phyloP scores from a whole-genome alignment of 2,113 vertebrate genomes.

The Pituophis catenifer region DNA sequence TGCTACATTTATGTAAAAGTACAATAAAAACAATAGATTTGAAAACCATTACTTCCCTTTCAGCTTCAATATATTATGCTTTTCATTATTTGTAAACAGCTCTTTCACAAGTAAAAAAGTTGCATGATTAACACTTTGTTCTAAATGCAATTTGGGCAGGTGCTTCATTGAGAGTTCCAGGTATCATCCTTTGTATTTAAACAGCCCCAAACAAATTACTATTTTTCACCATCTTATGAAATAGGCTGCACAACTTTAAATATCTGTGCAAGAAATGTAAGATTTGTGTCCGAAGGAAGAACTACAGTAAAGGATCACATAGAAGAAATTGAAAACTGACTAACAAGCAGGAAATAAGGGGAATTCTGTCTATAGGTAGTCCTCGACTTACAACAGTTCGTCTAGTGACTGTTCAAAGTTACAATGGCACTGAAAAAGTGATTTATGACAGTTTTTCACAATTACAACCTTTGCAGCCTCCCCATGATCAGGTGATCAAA shows the following conservation, averaged over 20 bases:
- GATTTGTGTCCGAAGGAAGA: neutral
- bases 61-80: conserved; percentile 63
- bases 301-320: rapidly evolving
- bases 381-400: neutral
- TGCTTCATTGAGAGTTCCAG: conserved; percentile 34
- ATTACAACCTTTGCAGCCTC: neutral
- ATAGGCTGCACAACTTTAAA: neutral
- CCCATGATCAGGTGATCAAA: neutral
- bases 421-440: neutral
- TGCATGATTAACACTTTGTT: conserved; percentile 59
- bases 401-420: neutral
- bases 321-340: neutral
- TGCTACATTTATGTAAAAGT: conserved; percentile 59
- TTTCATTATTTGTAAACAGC: conserved; percentile 71
- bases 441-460: neutral
- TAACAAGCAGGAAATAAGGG: neutral
- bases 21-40: conserved; percentile 47
- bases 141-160: conserved; percentile 56
- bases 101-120: conserved; percentile 63
- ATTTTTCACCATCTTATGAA: neutral
- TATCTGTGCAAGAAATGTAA: neutral
- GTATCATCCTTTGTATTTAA: neutral
- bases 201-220: neutral
- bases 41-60: conserved; percentile 49
- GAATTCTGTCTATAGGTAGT: neutral